A percentile compares a stretch with the other conserved stretches of the same genome.
These are phyloP conservation scores for Erpetoichthys calabaricus DNA, from an alignment of 2,797 vertebrate genomes.

Conservation along the genomic window DNA sequence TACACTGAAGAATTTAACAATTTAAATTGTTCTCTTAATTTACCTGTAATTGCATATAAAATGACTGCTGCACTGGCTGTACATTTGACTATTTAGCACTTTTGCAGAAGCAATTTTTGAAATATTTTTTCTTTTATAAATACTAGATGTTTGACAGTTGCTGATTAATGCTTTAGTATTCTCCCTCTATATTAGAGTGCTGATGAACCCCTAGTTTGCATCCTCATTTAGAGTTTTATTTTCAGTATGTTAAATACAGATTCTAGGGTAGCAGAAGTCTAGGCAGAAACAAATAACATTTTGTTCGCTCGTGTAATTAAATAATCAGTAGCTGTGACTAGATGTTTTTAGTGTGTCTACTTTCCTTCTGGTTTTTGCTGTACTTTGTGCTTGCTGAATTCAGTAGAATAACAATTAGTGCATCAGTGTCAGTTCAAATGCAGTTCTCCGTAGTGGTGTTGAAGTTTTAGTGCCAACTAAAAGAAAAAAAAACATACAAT, in stretches of 20 bases:
- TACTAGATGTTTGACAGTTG: conserved; percentile 16
- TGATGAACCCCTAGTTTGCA: conserved; percentile 19
- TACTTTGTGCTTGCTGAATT: conserved; percentile 29
- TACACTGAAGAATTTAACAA: no score
- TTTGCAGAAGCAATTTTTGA: no score
- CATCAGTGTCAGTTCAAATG: conserved; percentile 37
- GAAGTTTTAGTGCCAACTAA: conserved; percentile 40
- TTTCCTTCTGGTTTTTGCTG: conserved; percentile 10
- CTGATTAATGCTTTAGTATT: conserved; percentile 22
- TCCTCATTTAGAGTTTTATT: conserved; percentile 14
- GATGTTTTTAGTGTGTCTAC: conserved; percentile 2
- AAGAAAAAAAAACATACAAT: conserved; percentile 50
- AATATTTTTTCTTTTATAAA: no score
- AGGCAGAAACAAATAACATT: conserved; percentile 5
- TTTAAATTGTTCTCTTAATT: no score
- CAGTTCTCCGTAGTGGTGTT: conserved; percentile 42
- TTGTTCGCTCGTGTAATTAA: conserved; percentile 1
- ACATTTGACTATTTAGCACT: no score
- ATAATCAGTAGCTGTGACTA: conserved; percentile 4
- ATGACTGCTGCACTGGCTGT: no score
- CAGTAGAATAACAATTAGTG: conserved; percentile 41
- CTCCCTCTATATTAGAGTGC: conserved; percentile 5
- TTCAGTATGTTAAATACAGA: conserved; percentile 7
- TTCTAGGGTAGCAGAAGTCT: background rate
- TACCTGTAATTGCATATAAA: no score